These are phyloP conservation scores for Catharus bicknelli DNA, from an alignment of 2,113 vertebrate genomes.

Conservation along the genomic window DNA sequence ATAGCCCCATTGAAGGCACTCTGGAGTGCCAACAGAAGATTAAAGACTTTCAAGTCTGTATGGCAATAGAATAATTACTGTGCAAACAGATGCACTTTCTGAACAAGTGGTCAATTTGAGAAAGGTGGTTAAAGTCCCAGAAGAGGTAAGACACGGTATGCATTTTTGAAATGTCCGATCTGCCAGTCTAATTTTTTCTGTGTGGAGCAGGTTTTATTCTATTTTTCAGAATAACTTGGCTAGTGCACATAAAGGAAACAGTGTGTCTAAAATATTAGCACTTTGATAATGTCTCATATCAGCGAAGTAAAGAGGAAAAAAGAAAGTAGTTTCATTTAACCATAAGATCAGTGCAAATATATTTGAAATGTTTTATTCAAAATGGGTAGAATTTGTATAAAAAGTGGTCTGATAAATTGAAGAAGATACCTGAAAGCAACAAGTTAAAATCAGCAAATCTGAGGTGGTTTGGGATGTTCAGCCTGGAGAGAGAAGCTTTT, in stretches of 20 bases:
- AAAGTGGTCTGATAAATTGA: neutral
- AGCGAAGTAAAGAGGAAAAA: neutral
- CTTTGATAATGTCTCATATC: neutral
- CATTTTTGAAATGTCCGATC: neutral
- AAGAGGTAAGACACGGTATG: neutral
- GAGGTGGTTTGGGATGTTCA: neutral
- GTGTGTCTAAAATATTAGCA: neutral
- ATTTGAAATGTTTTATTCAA: neutral
- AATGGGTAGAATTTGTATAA: neutral
- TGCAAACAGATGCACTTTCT: neutral
- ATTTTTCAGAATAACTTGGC: neutral
- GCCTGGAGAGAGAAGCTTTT: neutral
- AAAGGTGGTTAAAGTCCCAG: neutral
- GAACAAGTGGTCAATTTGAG: neutral
- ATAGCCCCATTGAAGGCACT: neutral
- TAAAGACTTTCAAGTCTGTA: neutral
- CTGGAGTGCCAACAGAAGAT: neutral
- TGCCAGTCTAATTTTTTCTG: neutral
- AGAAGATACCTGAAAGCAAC: neutral
- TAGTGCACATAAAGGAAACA: neutral
- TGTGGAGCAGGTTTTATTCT: neutral
- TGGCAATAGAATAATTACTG: neutral
- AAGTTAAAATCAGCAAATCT: neutral
- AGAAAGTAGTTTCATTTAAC: neutral
- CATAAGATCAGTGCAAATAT: neutral